Evolutionary conservation across 2,113 vertebrate genomes (phyloP), one percentile per base, ranked within the genome.

Genomic region (Pagrus major): DNA sequence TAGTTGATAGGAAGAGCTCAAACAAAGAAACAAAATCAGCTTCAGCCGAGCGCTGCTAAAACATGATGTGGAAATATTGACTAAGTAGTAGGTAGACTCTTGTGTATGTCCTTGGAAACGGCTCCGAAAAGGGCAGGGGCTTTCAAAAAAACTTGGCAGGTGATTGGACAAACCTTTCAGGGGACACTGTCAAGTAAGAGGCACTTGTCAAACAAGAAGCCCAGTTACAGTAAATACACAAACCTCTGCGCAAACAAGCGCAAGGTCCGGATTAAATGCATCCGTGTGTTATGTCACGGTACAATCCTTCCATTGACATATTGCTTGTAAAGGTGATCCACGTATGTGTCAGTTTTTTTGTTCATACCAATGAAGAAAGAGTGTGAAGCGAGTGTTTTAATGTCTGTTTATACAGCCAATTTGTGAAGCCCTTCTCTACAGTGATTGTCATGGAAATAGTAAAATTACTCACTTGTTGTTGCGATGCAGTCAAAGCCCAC

Each of bases 401-500:
- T n/a, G n/a, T n/a, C n/a, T n/a, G n/a, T n/a, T n/a, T n/a, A n/a
- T n/a, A n/a, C n/a, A n/a, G n/a, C n/a, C n/a, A n/a, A n/a, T 51
- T 6, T 29, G 49, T 11, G 7, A 10, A 27, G 41, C 4, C 5
- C 3, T 25, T 39, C 39, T 31, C 2, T 49, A 60, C 25, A 51
- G 12, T 6, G 23, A 37, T 47, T 14, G 3, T 25, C 10, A 35
- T 4, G 41, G 27, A 37, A 25, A 68, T 10, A 14, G 41, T n/a
- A 4, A 52, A 75, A 33, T 4, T 6, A 91, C 94, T 92, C 89
- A 99, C 98, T 98, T 88, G 98, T 99, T 23, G 98, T 98, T 6
- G 98, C 98, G 8, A 99, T 99, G 93, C 98, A 99, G 89, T 99
- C 98, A 14, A 99, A 99, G 46, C 98, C 98, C 68, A 99, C 98